Base-by-base conservation (phyloP, 2,888 invertebrate genomes). In the Choreutis nemorana region DNA sequence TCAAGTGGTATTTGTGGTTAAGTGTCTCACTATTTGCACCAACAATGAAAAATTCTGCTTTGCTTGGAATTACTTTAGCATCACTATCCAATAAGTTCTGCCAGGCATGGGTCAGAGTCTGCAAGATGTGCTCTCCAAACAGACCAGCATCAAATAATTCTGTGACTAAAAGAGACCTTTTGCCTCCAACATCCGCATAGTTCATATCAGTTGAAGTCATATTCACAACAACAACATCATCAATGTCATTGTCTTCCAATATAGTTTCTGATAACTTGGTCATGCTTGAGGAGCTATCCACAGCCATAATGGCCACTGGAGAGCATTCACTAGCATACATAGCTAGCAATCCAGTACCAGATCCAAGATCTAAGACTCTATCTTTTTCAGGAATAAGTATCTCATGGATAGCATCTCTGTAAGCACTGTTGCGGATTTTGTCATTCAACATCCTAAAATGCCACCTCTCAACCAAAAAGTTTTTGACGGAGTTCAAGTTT, bases 361-460 rank as follows among this genome's bases (percentile, higher is more conserved):
- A 82, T 1, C 91, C 92, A 40, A 92, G 81, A 52, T 92, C 91
- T 20, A 91, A 57, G 9, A 91, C 84, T 36, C 64, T 73, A 28
- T 81, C 75, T 20, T 42, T 45, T 14, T 59, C 44, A 3, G 61
- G 53, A 26, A 70, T 70, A 2, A 88, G 55, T 34, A 71, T 79
- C 31, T 78, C 66, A 10, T 52, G 48, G 35, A 92, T 86, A 1
- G 90, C 91, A 29, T 64, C 54, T 30, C 71, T 67, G 52, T 86
- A 93, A 1, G 84, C 81, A 31, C 73, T 55, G 63, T 93, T 92
- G 23, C 92, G 73, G 10, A 61, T 54, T 33, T 61, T 70, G 54
- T 92, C 91, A 66, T 92, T 93, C 14, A 92, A 60, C 91, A 92
- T 92, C 33, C 87, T 72, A 57, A 86, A 91, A 58, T 92, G 91